These are phyloP conservation scores for Yponomeuta malinellus DNA, from an alignment of 2,888 invertebrate genomes.

Conservation along the genomic window DNA sequence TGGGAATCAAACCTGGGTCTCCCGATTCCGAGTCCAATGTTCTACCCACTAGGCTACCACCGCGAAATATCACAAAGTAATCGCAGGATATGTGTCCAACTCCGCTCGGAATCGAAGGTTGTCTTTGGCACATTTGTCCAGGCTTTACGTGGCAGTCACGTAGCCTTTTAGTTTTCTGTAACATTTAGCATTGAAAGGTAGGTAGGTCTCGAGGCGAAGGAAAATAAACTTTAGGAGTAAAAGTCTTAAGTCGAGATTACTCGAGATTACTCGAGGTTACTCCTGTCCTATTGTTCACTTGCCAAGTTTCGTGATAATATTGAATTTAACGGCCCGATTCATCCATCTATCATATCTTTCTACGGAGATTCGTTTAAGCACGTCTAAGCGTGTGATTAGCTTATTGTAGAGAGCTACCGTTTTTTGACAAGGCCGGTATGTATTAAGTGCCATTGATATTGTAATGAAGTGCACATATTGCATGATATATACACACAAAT, in stretches of 20 bases:
- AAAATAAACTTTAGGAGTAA: background rate
- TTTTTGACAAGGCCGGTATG: slow-evolving; percentile 54
- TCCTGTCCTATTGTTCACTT: slow-evolving; percentile 52
- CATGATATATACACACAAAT: background rate
- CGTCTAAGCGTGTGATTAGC: slow-evolving; percentile 59
- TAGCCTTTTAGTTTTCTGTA: slow-evolving; percentile 3
- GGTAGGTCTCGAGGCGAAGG: background rate
- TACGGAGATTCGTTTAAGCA: slow-evolving; percentile 17
- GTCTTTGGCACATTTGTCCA: slow-evolving; percentile 8
- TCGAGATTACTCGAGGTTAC: background rate
- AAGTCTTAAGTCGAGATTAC: background rate
- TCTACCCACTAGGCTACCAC: no score
- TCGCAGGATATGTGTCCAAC: background rate
- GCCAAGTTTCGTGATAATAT: slow-evolving; percentile 65
- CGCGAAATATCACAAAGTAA: background rate
- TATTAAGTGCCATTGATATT: slow-evolving; percentile 47
- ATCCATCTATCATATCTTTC: slow-evolving; percentile 38
- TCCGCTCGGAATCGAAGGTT: background rate
- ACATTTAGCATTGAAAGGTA: background rate
- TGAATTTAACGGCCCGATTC: slow-evolving; percentile 50
- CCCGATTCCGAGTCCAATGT: no score
- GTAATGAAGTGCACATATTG: slow-evolving; percentile 39
- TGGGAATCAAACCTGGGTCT: no score
- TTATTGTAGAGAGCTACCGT: slow-evolving; percentile 67
- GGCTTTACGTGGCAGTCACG: background rate